phyloP scores from a whole-genome alignment of 2,113 vertebrate genomes.

The Cheirogaleus medius region DNA sequence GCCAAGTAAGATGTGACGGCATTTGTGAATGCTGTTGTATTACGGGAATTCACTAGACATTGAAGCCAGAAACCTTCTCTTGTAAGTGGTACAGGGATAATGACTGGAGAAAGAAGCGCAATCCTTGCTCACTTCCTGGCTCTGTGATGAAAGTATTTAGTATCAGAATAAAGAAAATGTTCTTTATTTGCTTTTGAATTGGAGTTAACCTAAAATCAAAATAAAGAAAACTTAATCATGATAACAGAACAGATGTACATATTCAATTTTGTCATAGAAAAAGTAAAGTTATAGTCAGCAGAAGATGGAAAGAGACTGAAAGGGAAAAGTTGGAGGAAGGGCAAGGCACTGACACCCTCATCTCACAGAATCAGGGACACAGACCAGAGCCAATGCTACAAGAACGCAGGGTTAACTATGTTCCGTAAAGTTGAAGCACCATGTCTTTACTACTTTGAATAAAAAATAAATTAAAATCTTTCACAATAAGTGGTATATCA shows the following conservation, averaged over 20 bases:
- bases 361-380: not conserved
- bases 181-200: not conserved
- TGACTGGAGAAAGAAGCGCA: not conserved
- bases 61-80: not conserved
- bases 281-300: not conserved
- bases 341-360: not conserved
- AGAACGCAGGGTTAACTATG: not conserved
- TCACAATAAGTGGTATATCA: not conserved
- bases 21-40: not conserved
- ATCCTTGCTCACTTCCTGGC: not conserved
- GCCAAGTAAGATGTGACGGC: not conserved
- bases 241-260: not conserved
- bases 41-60: not conserved
- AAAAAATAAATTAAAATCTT: slow-evolving; percentile 18
- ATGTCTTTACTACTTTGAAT: not conserved
- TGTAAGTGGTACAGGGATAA: not conserved
- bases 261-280: not conserved
- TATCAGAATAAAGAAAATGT: not conserved
- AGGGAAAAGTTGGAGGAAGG: not conserved
- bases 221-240: not conserved
- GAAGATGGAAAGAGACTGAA: not conserved
- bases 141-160: not conserved
- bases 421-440: not conserved
- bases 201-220: not conserved
- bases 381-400: not conserved